Evolutionary conservation across 2,888 invertebrate species (phyloP), one percentile per base, ranked within the genome.

Genomic region (Tuta absoluta): DNA sequence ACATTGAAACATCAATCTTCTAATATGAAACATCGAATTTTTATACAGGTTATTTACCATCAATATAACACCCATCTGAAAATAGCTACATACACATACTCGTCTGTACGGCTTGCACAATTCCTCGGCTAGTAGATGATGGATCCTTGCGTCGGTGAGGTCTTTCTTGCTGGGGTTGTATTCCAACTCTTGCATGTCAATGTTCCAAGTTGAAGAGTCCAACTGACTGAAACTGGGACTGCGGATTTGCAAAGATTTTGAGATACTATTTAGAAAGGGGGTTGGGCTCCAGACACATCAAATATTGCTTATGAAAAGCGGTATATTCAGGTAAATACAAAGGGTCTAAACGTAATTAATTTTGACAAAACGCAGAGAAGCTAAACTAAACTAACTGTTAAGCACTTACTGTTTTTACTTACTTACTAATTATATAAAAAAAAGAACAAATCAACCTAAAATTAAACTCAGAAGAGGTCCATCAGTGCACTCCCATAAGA

Each of bases 111-210:
- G 97, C 86, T 97, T 97, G 86, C 95, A 95, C 51, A 97, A 89
- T 85, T 97, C 97, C 85, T 97, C 97, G 3, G 97, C 96, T 51
- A 98, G 92, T 56, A 98, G 93, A 86, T 98, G 98, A 86, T 98
- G 98, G 72, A 98, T 97, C 85, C 95, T 96, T n/a, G 97, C 97
- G 84, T 98, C 98, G 0, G 97, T 98, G 66, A 98, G 90, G 89
- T 98, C 98, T 85, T 97, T 98, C 81, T 95, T 96, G 65, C 97
- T 96, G 62, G 97, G 97, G 92, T 96, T 97, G 81, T 98, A 98
- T 80, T 98, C 97, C 79, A 98, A 87, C 80, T 98, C 98, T 83
- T 97, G 97, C 94, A 98, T 96, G 80, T 98, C 98, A 77, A 98
- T 94, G 84, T 98, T 98, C 94, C 97, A 96, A 0, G 95, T 95